These are phyloP conservation scores for Eumeta japonica DNA, from an alignment of 1,140 invertebrate genomes.

Conservation along the genomic window DNA sequence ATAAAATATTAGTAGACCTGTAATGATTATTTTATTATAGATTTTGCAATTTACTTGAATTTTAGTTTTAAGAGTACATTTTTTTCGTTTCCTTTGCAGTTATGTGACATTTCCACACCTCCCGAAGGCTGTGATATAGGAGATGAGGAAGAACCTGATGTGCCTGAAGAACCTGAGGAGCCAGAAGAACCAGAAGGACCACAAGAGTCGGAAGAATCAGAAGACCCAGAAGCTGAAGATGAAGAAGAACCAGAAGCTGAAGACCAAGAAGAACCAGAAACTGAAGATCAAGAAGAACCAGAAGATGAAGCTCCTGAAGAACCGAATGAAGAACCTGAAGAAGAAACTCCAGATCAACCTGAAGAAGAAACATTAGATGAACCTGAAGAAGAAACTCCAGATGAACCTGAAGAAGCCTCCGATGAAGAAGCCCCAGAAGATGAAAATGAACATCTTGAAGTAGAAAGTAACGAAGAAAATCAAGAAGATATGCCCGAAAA, in stretches of 20 bases:
- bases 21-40: too few species aligned
- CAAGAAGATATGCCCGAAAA: conserved; percentile 5
- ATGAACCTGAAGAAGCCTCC: not conserved
- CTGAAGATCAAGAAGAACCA: conserved; percentile 7
- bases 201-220: conserved; percentile 19
- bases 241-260: conserved; percentile 20
- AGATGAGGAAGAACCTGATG: not conserved
- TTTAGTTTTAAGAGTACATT: too few species aligned
- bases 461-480: conserved; percentile 6
- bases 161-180: conserved; percentile 19
- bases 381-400: conserved; percentile 9
- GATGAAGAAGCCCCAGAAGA: conserved; percentile 6
- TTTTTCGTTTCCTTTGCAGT: too few species aligned
- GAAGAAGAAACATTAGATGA: conserved; percentile 12
- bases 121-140: too few species aligned
- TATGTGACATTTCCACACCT: too few species aligned
- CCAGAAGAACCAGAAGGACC: conserved; percentile 18
- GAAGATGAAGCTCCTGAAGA: conserved; percentile 9
- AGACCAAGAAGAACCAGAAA: conserved; percentile 7
- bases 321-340: conserved; percentile 4
- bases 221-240: conserved; percentile 21
- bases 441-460: conserved; percentile 3
- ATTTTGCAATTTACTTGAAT: too few species aligned
- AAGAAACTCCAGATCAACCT: conserved; percentile 11
- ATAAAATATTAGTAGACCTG: too few species aligned